These are phyloP conservation scores for Sinella curviseta DNA, from an alignment of 1,140 invertebrate species.

Conservation along the genomic window DNA sequence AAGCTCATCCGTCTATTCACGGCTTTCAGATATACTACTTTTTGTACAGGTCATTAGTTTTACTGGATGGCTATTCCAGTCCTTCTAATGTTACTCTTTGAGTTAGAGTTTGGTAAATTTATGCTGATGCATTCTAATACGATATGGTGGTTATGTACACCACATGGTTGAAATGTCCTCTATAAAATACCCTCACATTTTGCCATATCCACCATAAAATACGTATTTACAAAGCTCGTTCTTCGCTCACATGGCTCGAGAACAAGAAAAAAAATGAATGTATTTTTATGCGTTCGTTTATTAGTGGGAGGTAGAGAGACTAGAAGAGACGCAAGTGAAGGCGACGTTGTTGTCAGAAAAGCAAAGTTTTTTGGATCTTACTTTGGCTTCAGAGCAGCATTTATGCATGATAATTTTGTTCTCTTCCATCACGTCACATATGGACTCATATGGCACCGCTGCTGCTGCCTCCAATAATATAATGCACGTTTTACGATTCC, in stretches of 20 bases:
- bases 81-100: neutral
- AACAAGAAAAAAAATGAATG: neutral
- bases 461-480: neutral
- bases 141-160: slow-evolving; percentile 1
- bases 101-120: neutral
- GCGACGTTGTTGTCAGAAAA: too few relatives aligned
- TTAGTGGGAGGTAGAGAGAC: slow-evolving; percentile 15
- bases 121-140: slow-evolving; percentile 15
- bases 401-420: neutral
- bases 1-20: neutral
- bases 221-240: too few relatives aligned
- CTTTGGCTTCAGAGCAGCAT: neutral
- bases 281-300: neutral
- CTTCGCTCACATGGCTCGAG: neutral
- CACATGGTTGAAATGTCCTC: neutral
- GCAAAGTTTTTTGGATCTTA: neutral
- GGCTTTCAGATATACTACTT: neutral
- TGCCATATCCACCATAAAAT: neutral
- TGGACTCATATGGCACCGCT: too few relatives aligned
- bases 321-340: too few relatives aligned
- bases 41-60: slow-evolving; percentile 19
- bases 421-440: neutral
- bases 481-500: neutral
- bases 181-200: too few relatives aligned
- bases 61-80: neutral